Conservation (phyloP, 2,113 vertebrate species). For the Forbesichthys agassizii region DNA sequence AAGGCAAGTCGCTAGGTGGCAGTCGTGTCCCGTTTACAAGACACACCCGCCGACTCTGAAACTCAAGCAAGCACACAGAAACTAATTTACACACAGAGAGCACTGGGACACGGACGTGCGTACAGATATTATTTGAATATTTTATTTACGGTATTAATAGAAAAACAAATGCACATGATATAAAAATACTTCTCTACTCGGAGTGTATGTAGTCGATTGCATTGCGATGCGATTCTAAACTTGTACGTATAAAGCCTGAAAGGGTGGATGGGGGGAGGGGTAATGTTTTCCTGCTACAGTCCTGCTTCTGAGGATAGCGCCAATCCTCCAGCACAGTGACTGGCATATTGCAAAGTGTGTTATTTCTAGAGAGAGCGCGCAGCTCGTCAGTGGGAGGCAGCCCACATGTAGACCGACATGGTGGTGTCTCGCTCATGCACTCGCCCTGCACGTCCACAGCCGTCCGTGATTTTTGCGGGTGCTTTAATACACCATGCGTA, state of each 20-base stretch:
- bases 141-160: background rate
- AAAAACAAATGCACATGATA: background rate
- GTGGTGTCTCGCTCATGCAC: conserved; percentile 37
- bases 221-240: conserved; percentile 35
- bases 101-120: conserved; percentile 1
- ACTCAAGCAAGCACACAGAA: conserved; percentile 13
- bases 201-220: conserved; percentile 20
- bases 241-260: conserved; percentile 20
- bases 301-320: conserved; percentile 46
- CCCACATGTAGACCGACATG: conserved; percentile 39
- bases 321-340: conserved; percentile 47
- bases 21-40: conserved; percentile 79
- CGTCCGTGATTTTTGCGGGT: conserved; percentile 20
- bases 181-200: conserved; percentile 61
- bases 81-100: background rate
- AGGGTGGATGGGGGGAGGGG: background rate
- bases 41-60: conserved; percentile 36
- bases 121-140: conserved; percentile 67
- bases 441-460: conserved; percentile 53
- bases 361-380: conserved; percentile 39
- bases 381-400: conserved; percentile 63
- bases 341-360: conserved; percentile 48
- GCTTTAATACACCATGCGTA: conserved; percentile 14
- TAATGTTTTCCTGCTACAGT: conserved; percentile 23
- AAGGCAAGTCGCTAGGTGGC: conserved; percentile 84